A percentile compares a stretch with the other conserved stretches of the same genome.
These are phyloP conservation scores for Sciaenops ocellatus DNA, from an alignment of 2,797 vertebrate genomes.

Conservation along the genomic window DNA sequence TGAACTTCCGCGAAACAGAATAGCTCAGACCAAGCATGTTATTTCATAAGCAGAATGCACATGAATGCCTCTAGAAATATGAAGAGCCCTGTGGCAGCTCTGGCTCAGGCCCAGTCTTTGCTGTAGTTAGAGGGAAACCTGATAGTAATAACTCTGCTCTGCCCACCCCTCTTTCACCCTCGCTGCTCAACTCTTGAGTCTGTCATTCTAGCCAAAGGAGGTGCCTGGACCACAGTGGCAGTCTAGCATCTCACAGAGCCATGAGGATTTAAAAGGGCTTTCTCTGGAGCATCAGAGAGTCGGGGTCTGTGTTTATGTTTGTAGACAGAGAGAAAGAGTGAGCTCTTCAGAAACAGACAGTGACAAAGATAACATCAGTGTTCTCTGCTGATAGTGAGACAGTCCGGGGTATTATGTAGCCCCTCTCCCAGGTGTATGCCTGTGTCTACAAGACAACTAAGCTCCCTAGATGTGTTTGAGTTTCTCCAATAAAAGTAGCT, in stretches of 20 bases:
- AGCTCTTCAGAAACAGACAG: conserved; percentile 49
- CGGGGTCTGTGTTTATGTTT: conserved; percentile 53
- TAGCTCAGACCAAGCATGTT: conserved; percentile 63
- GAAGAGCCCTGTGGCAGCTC: conserved; percentile 53
- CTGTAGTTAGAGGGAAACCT: conserved; percentile 66
- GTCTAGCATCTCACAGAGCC: conserved; percentile 48
- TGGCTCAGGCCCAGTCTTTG: conserved; percentile 61
- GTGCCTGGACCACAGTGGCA: conserved; percentile 51
- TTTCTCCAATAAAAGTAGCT: conserved; percentile 64
- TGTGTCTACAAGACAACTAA: conserved; percentile 65
- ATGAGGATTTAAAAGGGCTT: conserved; percentile 42
- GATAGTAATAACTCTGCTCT: conserved; percentile 59
- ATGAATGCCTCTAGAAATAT: conserved; percentile 65
- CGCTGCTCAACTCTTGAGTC: conserved; percentile 28
- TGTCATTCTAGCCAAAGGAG: conserved; percentile 54
- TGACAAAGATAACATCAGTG: conserved; percentile 47
- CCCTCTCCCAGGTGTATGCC: conserved; percentile 51
- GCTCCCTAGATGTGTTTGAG: conserved; percentile 68
- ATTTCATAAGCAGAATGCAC: conserved; percentile 76
- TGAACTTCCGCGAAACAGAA: conserved; percentile 72
- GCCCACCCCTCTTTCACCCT: conserved; percentile 30
- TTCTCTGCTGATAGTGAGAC: conserved; percentile 51
- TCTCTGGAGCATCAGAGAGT: conserved; percentile 25
- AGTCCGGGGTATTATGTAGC: conserved; percentile 53
- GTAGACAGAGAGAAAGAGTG: conserved; percentile 41